Evolutionary conservation across 2,888 invertebrate genomes (phyloP), one percentile per base, ranked within the genome.

Genomic region (Drosophila falleni): DNA sequence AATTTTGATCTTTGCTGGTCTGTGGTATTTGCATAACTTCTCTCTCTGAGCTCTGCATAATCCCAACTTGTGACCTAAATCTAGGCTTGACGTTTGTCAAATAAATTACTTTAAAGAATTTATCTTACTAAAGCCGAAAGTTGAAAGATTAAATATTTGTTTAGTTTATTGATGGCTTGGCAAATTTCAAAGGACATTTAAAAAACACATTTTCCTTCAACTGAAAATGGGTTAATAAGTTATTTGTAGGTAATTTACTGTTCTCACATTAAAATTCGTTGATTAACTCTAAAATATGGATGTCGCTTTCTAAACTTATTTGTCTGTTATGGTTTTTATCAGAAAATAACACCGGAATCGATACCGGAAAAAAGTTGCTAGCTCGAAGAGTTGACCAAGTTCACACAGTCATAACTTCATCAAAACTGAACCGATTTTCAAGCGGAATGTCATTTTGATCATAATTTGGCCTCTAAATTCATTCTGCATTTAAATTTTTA

Each of bases 81-180:
- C 44, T 41, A 13, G 23, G 54, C 62, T 53, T 53, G 79, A 50
- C 51, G 35, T 63, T 68, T 74, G 55, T 49, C 69, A 74, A 68
- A 68, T 78, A 15, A 56, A 59, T 74, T 56, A 41, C 33, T 39
- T 61, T 61, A 59, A 23, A 46, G 11, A 53, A 78, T 66, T 78
- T 73, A 23, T 61, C 60, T 54, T 58, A 56, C 60, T 58, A 9
- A 55, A 51, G 51, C 53, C 16, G 31, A 49, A 63, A 31, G 41
- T 56, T 23, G 39, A 41, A 33, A 19, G 26, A 49, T 58, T 33
- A 70, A 53, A 37, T 31, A 33, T 42, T 50, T 58, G 23, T 33
- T 44, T 73, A 59, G 50, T 63, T 76, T 76, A 76, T 76, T 73
- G 76, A 73, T 56, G 46, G 50, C 41, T 56, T 41, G 16, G 26